Base-by-base conservation (phyloP, 2,888 invertebrate genomes). In the Zaprionus bogoriensis region DNA sequence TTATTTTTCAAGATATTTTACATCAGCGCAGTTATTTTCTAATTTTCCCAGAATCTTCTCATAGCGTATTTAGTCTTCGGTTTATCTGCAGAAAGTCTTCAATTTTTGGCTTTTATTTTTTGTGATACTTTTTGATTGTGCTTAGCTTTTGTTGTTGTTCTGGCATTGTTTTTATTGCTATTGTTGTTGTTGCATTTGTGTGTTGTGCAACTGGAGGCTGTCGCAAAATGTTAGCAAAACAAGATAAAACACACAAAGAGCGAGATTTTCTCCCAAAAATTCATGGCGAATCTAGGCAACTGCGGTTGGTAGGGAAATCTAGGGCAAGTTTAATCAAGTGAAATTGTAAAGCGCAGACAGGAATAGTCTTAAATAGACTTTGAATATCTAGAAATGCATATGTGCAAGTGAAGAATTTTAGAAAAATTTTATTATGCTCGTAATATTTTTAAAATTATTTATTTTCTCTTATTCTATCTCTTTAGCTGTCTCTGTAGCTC, bases 201-300 rank as follows among this genome's bases (percentile, higher is more conserved):
- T 32, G 32, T 17, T 14, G 14, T 14, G 20, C 12, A 12, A 23
- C 38, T 38, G 32, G 6, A 44, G 45, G 38, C 36, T 17, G 27
- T 28, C 12, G 19, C 25, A 47, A 57, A 50, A 50, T 57, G 42
- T 50, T 32, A 14, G 20, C 20, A 27, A 42, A 48, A 48, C 41
- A 20, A 48, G 48, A 57, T 57, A 48, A 57, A 48, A 55, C 41
- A 50, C 42, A 27, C 30, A 36, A 25, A 7, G 7, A 48, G 25
- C 19, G 7, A n/a, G 9, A 22, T 23, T 30, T 6, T 14, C 23
- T n/a, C 22, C n/a, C 2, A 41, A 17, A 30, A 6, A 23, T 20
- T 5, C 20, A 27, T 36, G 14, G 5, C 2, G 6, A 23, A 45
- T 36, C 44, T 53, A 55, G 32, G 50, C 36, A 19, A 48, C 28